These are phyloP conservation scores for Julus scanicus DNA, from an alignment of 2,888 invertebrate species.

Conservation along the genomic window DNA sequence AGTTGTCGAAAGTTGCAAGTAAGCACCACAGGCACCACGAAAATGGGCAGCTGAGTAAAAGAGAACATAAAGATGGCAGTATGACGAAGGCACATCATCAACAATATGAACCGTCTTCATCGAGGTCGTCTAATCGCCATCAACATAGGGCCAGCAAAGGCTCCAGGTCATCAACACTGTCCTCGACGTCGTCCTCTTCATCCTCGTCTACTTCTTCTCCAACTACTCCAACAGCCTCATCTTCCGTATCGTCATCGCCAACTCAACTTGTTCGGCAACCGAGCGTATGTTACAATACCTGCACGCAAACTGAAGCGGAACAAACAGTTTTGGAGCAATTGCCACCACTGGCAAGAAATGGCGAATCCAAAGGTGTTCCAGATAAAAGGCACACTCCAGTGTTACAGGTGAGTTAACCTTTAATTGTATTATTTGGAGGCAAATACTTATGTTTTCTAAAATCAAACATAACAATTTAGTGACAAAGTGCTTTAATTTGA, in stretches of 20 bases:
- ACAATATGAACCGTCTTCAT: background rate
- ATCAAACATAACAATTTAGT: too few relatives aligned
- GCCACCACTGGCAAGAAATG: background rate
- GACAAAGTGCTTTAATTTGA: too few relatives aligned
- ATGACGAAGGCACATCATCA: background rate
- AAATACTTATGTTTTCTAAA: too few relatives aligned
- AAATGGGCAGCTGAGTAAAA: background rate
- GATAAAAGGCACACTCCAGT: background rate
- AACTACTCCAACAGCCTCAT: slow-evolving; percentile 20
- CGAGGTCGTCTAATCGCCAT: background rate
- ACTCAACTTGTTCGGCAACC: slow-evolving; percentile 6
- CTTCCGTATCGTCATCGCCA: slow-evolving; percentile 28
- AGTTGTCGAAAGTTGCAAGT: background rate
- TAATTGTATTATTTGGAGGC: background rate
- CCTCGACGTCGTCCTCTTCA: slow-evolving; percentile 36
- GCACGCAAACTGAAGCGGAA: background rate
- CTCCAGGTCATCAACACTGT: background rate
- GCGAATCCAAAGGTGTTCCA: background rate
- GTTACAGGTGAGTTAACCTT: background rate
- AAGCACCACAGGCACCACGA: slow-evolving; percentile 5
- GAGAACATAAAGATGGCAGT: background rate
- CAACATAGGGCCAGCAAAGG: background rate
- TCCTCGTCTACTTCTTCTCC: slow-evolving; percentile 39
- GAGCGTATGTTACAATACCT: background rate
- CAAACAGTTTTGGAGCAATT: background rate